Evolutionary conservation across 2,113 vertebrate species (phyloP).

Genomic region (Perognathus longimembris): DNA sequence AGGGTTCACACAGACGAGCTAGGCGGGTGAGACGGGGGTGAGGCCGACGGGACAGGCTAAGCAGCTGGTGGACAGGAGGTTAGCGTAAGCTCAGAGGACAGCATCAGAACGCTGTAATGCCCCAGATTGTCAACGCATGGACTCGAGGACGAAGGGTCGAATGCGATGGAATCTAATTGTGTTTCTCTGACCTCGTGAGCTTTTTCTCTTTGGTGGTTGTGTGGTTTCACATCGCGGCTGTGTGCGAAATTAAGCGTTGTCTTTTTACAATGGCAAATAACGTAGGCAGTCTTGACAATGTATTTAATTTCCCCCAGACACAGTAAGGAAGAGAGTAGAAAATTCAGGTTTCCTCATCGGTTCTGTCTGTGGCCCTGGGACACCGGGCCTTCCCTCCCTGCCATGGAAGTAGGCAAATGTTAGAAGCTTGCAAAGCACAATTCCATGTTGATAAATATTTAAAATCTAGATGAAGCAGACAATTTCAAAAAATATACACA

Average conservation of each 20-base stretch:
- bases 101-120: too few relatives aligned
- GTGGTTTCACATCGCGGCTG: neutral
- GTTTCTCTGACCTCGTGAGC: neutral
- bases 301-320: neutral
- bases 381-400: neutral
- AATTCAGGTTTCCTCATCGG: neutral
- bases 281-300: neutral
- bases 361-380: neutral
- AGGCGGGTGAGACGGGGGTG: too few relatives aligned
- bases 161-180: rapidly evolving
- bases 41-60: neutral
- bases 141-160: neutral
- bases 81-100: too few relatives aligned
- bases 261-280: neutral
- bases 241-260: neutral
- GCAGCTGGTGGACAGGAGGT: neutral
- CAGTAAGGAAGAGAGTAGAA: neutral
- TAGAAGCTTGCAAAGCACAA: neutral
- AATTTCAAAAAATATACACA: neutral
- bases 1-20: too few relatives aligned
- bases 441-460: neutral
- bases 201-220: neutral
- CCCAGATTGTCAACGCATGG: too few relatives aligned
- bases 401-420: neutral
- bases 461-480: neutral